Evolutionary conservation across 2,888 invertebrate species (phyloP), one percentile per base, ranked within the genome.

Genomic region (Erynnis tages): DNA sequence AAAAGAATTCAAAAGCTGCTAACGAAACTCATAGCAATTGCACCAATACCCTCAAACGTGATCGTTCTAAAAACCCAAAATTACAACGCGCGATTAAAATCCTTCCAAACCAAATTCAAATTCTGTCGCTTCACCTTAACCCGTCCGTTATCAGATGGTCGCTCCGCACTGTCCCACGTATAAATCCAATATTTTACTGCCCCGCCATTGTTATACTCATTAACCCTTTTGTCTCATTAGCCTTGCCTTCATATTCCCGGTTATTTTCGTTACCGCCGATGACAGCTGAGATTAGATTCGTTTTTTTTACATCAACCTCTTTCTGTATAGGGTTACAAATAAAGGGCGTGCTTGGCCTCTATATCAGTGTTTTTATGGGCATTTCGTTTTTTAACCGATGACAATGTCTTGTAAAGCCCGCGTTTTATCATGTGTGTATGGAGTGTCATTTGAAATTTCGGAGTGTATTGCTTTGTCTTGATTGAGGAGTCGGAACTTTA

Each of bases 181-280:
- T 89, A 89, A 88, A 89, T 82, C 82, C 84, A 76, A 82, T 82
- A 86, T 76, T 88, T 88, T 87, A 88, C 74, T 77, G 77, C 71
- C 64, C 69, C 64, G 59, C 83, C 79, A 88, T 89, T 89, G 88
- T 88, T 84, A 76, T 79, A 65, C 83, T 87, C 88, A 86, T 89
- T 88, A 88, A 85, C 82, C 79, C 78, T 88, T 60, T 87, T 88
- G 88, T 88, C 85, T 87, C 88, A 89, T 89, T 89, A 88, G 82
- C 66, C 73, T 64, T 54, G 69, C 61, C 76, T 82, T 83, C 82
- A 85, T 82, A 85, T 85, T 79, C 79, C 67, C 73, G 74, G 72
- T 78, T 82, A 81, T 82, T 81, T 77, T 74, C 69, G 63, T 66
- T 62, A 60, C 68, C 63, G 62, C 63, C 74, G 86, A 87, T 86